Evolutionary conservation across 1,140 invertebrate species (phyloP).

Genomic region (Carposina sasakii): DNA sequence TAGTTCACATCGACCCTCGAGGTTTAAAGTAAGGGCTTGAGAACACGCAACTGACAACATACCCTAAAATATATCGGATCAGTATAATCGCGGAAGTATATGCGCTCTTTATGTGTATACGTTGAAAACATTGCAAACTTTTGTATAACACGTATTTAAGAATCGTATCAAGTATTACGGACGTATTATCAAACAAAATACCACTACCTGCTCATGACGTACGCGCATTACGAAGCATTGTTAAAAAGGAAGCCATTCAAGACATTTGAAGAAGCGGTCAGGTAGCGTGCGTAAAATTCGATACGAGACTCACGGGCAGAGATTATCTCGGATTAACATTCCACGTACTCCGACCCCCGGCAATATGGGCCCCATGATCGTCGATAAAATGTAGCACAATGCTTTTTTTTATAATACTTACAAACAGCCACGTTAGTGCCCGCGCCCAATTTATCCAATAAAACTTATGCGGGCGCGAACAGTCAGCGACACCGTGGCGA

Average conservation of each 20-base stretch:
- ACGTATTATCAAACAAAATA: slow-evolving; percentile 13
- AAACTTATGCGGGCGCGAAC: slow-evolving; percentile 50
- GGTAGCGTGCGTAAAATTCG: slow-evolving; percentile 63
- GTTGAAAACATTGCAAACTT: too few relatives aligned
- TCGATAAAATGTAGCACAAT: slow-evolving; percentile 38
- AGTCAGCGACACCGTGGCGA: slow-evolving; percentile 27
- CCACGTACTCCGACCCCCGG: slow-evolving; percentile 31
- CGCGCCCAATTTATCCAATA: slow-evolving; percentile 54
- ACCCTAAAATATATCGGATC: slow-evolving; percentile 22
- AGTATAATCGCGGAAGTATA: too few relatives aligned
- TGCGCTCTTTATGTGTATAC: too few relatives aligned
- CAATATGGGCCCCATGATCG: slow-evolving; percentile 31
- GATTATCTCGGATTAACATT: slow-evolving; percentile 66
- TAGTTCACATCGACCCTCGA: slow-evolving; percentile 33
- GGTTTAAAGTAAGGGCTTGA: slow-evolving; percentile 23
- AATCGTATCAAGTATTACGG: slow-evolving; percentile 17
- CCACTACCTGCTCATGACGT: slow-evolving; percentile 35
- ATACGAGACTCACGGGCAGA: slow-evolving; percentile 37
- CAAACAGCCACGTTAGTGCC: slow-evolving; percentile 29
- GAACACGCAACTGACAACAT: slow-evolving; percentile 32
- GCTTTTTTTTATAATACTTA: slow-evolving; percentile 39
- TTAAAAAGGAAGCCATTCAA: slow-evolving; percentile 54
- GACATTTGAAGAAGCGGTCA: slow-evolving; percentile 49
- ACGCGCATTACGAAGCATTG: slow-evolving; percentile 35
- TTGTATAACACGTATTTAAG: too few relatives aligned